Conservation (phyloP, 1,140 invertebrate species). For the Bombus pyrosoma region DNA sequence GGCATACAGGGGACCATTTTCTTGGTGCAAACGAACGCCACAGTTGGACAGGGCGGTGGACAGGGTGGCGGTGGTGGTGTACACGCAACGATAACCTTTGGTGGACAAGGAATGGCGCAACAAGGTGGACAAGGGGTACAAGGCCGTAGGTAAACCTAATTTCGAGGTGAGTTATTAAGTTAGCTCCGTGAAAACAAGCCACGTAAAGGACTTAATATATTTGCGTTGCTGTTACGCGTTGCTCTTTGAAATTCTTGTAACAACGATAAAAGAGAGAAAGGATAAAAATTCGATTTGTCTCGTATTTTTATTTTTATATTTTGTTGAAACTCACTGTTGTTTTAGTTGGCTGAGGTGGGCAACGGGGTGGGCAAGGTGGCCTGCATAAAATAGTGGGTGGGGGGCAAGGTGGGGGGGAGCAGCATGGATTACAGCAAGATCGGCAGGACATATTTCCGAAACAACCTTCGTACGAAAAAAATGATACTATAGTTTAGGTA, state of each 20-base stretch:
- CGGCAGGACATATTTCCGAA: not conserved
- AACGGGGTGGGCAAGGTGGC: slow-evolving; percentile 43
- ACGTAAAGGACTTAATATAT: not conserved
- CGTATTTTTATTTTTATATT: not conserved
- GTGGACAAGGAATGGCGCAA: slow-evolving; percentile 62
- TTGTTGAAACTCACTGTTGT: slow-evolving; percentile 53
- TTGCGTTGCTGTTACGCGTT: not conserved
- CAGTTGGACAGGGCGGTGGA: slow-evolving; percentile 35
- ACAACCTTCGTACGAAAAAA: not conserved
- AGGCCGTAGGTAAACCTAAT: slow-evolving; percentile 67
- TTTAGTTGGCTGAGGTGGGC: slow-evolving; percentile 45
- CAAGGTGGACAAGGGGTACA: slow-evolving; percentile 59
- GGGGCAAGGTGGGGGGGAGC: not conserved
- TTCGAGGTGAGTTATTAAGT: slow-evolving; percentile 24
- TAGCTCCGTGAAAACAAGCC: not conserved
- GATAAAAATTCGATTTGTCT: not conserved
- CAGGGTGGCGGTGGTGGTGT: slow-evolving; percentile 34
- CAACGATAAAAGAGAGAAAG: not conserved
- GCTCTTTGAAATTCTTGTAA: not conserved
- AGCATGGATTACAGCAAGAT: not conserved
- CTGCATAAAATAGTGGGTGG: slow-evolving; percentile 34
- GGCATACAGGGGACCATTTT: slow-evolving; percentile 58
- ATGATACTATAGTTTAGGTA: not conserved
- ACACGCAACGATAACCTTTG: slow-evolving; percentile 62
- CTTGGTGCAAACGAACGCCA: slow-evolving; percentile 55